These are phyloP conservation scores for Lutraria lutraria DNA, from an alignment of 2,888 invertebrate genomes.

Conservation along the genomic window DNA sequence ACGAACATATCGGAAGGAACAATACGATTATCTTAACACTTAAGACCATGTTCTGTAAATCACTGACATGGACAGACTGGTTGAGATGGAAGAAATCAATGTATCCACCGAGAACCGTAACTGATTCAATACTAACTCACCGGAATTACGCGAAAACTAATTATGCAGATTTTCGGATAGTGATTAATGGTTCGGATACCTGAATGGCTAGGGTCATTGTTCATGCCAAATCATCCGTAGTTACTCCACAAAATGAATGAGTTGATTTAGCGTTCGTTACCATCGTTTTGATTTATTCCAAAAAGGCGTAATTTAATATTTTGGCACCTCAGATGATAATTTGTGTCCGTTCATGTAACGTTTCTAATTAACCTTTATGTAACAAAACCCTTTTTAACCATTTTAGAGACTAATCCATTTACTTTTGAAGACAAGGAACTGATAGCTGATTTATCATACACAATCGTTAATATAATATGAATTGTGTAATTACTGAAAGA, in stretches of 20 bases:
- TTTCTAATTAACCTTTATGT: neutral
- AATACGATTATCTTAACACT: conserved; percentile 61
- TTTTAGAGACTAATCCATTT: neutral
- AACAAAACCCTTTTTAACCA: neutral
- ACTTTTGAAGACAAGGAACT: neutral
- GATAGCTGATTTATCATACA: too few relatives aligned
- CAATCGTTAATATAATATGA: too few relatives aligned
- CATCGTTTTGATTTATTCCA: conserved; percentile 9
- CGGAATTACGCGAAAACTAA: conserved; percentile 56
- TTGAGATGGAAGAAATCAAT: conserved; percentile 43
- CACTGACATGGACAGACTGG: conserved; percentile 54
- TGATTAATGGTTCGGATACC: conserved; percentile 60
- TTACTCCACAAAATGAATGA: conserved; percentile 14
- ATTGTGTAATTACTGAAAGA: too few relatives aligned
- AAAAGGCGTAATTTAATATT: conserved; percentile 10
- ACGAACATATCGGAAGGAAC: conserved; percentile 50
- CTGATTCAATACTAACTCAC: conserved; percentile 54
- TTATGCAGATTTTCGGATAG: conserved; percentile 62
- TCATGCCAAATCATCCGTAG: conserved; percentile 31
- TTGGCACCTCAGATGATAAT: neutral
- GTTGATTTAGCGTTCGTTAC: neutral
- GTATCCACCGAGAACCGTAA: neutral
- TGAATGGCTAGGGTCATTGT: conserved; percentile 61
- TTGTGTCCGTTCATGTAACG: neutral
- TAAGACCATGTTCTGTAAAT: conserved; percentile 57